Evolutionary conservation across 2,888 invertebrate species (phyloP).

Genomic region (Drosophila neotestacea): DNA sequence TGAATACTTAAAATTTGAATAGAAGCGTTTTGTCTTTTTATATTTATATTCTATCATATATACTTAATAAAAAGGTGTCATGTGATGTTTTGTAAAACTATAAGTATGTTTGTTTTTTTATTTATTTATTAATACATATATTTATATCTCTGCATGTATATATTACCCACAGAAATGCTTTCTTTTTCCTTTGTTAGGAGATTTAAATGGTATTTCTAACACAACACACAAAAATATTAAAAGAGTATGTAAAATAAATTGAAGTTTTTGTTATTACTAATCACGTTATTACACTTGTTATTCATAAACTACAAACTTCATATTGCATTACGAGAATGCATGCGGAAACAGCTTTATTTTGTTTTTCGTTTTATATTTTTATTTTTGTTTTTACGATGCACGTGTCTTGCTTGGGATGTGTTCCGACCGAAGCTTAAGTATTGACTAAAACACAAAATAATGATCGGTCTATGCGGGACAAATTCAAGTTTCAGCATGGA

Average conservation of each 20-base stretch:
- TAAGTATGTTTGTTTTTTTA: slow-evolving; percentile 12
- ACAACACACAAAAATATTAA: not conserved
- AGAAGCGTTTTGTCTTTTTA: slow-evolving; percentile 32
- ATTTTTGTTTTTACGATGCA: slow-evolving; percentile 12
- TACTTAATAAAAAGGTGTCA: slow-evolving; percentile 30
- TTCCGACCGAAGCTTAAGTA: slow-evolving; percentile 35
- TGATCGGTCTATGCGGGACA: slow-evolving; percentile 28
- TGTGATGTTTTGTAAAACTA: slow-evolving; percentile 26
- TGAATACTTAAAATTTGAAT: slow-evolving; percentile 26
- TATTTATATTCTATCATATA: slow-evolving; percentile 23
- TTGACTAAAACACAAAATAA: slow-evolving; percentile 45
- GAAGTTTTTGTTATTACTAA: not conserved
- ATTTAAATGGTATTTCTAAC: not conserved
- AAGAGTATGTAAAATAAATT: not conserved
- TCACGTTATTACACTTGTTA: slow-evolving; percentile 6
- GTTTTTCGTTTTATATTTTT: not conserved
- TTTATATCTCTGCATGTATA: not conserved
- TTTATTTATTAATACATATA: slow-evolving; percentile 16
- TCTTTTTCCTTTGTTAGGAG: not conserved
- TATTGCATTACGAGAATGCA: not conserved
- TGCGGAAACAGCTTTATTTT: slow-evolving; percentile 3
- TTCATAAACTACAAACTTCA: slow-evolving; percentile 3
- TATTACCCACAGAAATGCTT: slow-evolving; percentile 2
- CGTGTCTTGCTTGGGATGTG: slow-evolving; percentile 27
- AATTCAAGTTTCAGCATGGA: slow-evolving; percentile 47